phyloP scores from a whole-genome alignment of 2,888 invertebrate species.

The Trichopria drosophilae region DNA sequence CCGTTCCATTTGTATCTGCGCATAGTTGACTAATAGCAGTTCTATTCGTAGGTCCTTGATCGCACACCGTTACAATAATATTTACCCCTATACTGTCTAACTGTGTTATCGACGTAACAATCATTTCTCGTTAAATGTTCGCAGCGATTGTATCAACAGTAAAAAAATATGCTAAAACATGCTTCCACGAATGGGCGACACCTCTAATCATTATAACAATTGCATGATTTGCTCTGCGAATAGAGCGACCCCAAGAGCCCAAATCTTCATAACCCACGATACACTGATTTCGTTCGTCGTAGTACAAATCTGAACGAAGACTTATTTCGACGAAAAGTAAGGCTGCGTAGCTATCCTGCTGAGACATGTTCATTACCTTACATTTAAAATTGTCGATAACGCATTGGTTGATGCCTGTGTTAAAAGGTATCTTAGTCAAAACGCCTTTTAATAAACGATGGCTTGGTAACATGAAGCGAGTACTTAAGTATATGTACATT shows the following conservation, averaged over 20 bases:
- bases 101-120: background rate
- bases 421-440: background rate
- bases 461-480: background rate
- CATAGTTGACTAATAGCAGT: constrained; percentile 4
- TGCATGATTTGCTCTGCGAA: background rate
- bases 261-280: background rate
- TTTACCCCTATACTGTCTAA: background rate
- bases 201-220: constrained; percentile 8
- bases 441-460: background rate
- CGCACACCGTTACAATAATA: constrained; percentile 4
- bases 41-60: constrained; percentile 4
- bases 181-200: background rate
- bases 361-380: background rate
- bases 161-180: constrained; percentile 8
- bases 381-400: constrained; percentile 7
- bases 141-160: background rate
- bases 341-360: background rate
- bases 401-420: background rate
- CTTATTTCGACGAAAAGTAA: background rate
- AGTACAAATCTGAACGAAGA: background rate
- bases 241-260: background rate
- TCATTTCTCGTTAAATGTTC: no score
- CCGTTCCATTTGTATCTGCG: background rate
- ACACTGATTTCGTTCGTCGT: background rate
- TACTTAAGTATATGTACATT: background rate